Evolutionary conservation across 2,888 invertebrate genomes (phyloP).

Genomic region (Cantharis rustica): DNA sequence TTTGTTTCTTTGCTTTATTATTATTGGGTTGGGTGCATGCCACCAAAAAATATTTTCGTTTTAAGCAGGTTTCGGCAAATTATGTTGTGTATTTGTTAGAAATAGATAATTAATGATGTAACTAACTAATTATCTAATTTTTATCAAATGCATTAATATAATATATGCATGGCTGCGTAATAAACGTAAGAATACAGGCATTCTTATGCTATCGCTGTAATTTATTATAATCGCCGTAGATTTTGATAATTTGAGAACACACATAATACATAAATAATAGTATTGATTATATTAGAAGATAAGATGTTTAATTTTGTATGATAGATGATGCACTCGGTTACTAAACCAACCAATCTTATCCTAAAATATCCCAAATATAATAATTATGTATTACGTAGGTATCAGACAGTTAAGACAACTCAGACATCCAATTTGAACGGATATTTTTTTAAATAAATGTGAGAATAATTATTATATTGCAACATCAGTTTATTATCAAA

Average conservation of each 20-base stretch:
- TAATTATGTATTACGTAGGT: neutral
- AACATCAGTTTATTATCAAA: neutral
- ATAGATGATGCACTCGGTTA: neutral
- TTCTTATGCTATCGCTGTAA: neutral
- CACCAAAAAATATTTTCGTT: no score
- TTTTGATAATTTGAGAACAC: neutral
- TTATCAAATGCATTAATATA: no score
- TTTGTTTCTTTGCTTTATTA: no score
- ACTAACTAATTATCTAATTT: no score
- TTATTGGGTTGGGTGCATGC: no score
- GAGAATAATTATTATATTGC: neutral
- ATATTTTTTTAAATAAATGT: neutral
- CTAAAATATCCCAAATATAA: neutral
- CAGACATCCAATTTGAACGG: neutral
- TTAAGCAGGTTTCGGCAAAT: no score
- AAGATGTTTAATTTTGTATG: neutral
- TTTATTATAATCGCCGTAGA: neutral
- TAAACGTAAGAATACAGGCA: neutral
- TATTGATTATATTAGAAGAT: neutral
- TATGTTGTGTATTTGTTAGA: no score
- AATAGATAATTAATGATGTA: no score
- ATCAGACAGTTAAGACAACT: neutral
- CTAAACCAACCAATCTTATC: neutral
- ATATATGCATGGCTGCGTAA: no score
- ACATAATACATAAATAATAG: neutral